Conservation (phyloP, 2,888 invertebrate genomes). For the Pyrocoelia pectoralis region DNA sequence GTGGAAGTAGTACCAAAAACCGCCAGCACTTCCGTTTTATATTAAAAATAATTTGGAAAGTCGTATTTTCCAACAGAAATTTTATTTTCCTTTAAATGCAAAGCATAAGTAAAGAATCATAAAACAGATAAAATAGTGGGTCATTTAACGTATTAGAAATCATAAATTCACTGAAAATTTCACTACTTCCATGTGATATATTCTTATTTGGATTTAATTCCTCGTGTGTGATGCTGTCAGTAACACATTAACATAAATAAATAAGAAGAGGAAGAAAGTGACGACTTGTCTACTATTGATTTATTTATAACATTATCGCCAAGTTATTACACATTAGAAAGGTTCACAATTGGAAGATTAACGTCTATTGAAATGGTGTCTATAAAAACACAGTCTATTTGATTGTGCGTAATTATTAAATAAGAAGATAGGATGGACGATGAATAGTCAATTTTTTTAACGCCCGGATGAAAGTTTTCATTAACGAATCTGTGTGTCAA, state of each 20-base stretch:
- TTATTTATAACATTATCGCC: too few relatives aligned
- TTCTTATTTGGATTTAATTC: too few relatives aligned
- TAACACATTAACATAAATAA: too few relatives aligned
- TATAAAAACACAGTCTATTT: neutral
- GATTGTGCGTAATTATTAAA: neutral
- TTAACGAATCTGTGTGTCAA: too few relatives aligned
- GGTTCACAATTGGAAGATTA: neutral
- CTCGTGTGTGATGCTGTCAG: too few relatives aligned
- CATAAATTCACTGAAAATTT: neutral
- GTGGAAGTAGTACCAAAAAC: neutral
- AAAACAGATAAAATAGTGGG: too few relatives aligned
- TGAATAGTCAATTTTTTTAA: neutral
- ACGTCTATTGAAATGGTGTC: neutral
- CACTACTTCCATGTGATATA: too few relatives aligned
- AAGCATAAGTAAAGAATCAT: too few relatives aligned
- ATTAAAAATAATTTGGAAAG: neutral
- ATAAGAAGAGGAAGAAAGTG: too few relatives aligned
- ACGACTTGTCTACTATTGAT: too few relatives aligned
- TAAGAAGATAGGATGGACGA: neutral
- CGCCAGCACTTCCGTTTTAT: conserved; percentile 2
- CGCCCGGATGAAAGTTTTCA: too few relatives aligned
- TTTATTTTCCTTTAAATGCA: too few relatives aligned
- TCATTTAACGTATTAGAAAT: neutral
- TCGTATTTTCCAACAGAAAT: neutral
- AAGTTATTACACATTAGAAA: neutral